A percentile compares a stretch with the other conserved stretches of the same genome.
Evolutionary conservation across 2,888 invertebrate species (phyloP).

Genomic region (Miltochrista miniata): DNA sequence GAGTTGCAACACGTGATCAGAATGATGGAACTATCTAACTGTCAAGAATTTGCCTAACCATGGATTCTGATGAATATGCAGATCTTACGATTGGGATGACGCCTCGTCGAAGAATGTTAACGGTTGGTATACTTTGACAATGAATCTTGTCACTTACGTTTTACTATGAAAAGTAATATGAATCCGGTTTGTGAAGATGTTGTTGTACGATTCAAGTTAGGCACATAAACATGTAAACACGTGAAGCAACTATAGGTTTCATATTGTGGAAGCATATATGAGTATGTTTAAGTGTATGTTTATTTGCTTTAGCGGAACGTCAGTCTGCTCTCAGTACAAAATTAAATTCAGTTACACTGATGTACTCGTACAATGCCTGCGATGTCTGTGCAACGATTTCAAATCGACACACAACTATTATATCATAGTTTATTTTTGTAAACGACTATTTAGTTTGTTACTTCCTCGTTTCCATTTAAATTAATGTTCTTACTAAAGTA

Average conservation of each 20-base stretch:
- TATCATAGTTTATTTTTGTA: too few species aligned
- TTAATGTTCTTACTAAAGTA: too few species aligned
- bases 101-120: slow-evolving; percentile 71
- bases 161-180: slow-evolving; percentile 53
- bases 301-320: background rate
- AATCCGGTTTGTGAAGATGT: slow-evolving; percentile 56
- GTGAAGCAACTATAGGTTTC: too few species aligned
- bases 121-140: slow-evolving; percentile 73
- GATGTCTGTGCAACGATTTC: too few species aligned
- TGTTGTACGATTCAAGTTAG: slow-evolving; percentile 37
- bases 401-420: too few species aligned
- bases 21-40: slow-evolving; percentile 65
- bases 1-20: slow-evolving; percentile 54
- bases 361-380: too few species aligned
- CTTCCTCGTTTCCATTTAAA: too few species aligned
- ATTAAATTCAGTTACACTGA: too few species aligned
- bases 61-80: slow-evolving; percentile 75
- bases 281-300: background rate
- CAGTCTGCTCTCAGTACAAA: background rate
- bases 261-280: too few species aligned
- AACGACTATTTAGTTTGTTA: too few species aligned
- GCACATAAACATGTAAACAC: slow-evolving; percentile 17
- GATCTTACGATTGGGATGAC: slow-evolving; percentile 68
- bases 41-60: slow-evolving; percentile 65
- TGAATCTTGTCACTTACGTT: slow-evolving; percentile 45